phyloP scores from a whole-genome alignment of 53 echinoderm and acorn worm species.

The Glandiceps talaboti region DNA sequence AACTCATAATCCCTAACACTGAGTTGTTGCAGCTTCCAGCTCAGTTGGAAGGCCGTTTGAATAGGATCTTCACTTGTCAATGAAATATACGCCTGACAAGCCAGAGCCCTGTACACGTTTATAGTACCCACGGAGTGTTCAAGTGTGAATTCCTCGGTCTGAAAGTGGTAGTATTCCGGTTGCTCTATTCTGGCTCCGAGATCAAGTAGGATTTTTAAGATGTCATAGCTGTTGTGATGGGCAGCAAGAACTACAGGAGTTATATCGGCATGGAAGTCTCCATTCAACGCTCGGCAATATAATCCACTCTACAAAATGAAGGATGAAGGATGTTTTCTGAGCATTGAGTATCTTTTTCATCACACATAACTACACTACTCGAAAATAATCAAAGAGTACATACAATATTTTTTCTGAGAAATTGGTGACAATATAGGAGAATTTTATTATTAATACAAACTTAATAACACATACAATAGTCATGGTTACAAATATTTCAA shows the following conservation, averaged over 20 bases:
- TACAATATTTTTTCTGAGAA: no score
- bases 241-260: conserved; percentile 95
- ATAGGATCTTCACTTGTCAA: conserved; percentile 93
- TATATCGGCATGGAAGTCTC: conserved; percentile 98
- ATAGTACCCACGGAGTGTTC: conserved; percentile 90
- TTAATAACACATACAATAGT: no score
- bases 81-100: conserved; percentile 94
- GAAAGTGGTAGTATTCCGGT: conserved; percentile 89
- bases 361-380: no score
- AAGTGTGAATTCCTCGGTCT: conserved; percentile 85
- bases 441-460: no score
- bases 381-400: no score
- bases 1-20: conserved; percentile 82
- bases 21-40: conserved; percentile 74
- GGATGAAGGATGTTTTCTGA: no score
- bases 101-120: conserved; percentile 90
- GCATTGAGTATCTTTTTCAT: no score
- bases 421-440: no score
- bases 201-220: conserved; percentile 88
- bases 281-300: conserved; percentile 91
- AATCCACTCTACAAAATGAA: conserved; percentile 54
- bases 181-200: conserved; percentile 96
- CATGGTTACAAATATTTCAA: no score
- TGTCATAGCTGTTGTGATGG: conserved; percentile 99
- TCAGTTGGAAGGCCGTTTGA: conserved; percentile 93